Percentiles rank a stretch among this genome's conserved stretches.
Evolutionary conservation across 2,888 invertebrate species (phyloP).

Genomic region (Teleiodes luculella): DNA sequence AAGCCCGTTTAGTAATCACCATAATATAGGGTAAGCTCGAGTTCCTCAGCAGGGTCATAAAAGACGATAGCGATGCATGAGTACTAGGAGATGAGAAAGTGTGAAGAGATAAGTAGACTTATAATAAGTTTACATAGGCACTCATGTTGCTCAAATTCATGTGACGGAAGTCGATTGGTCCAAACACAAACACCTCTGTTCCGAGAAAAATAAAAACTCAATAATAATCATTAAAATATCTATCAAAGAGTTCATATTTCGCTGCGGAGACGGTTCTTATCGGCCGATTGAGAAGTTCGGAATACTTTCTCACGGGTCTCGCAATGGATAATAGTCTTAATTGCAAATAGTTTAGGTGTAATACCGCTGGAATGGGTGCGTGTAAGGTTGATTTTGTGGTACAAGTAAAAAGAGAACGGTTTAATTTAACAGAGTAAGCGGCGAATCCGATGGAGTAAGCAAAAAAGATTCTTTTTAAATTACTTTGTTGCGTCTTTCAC

Average conservation of each 20-base stretch:
- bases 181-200: not conserved
- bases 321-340: slow-evolving; percentile 27
- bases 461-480: not conserved
- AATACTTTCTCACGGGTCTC: slow-evolving; percentile 52
- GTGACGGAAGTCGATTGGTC: not conserved
- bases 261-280: slow-evolving; percentile 30
- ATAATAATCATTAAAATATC: not conserved
- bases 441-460: not conserved
- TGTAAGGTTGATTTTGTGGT: not conserved
- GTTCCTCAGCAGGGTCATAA: no score
- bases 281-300: slow-evolving; percentile 41
- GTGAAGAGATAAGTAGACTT: no score
- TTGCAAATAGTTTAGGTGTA: slow-evolving; percentile 9
- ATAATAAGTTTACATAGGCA: no score
- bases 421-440: not conserved
- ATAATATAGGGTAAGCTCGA: no score
- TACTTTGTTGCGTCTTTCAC: no score
- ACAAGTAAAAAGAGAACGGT: not conserved
- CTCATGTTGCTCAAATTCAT: not conserved
- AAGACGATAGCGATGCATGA: no score
- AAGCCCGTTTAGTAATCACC: no score
- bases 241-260: slow-evolving; percentile 34
- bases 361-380: slow-evolving; percentile 7
- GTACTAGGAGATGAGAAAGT: no score
- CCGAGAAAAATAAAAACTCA: not conserved